A percentile compares a stretch with the other conserved stretches of the same genome.
Conservation (phyloP, 2,113 vertebrate species). For the Sarotherodon lohbergeri region DNA sequence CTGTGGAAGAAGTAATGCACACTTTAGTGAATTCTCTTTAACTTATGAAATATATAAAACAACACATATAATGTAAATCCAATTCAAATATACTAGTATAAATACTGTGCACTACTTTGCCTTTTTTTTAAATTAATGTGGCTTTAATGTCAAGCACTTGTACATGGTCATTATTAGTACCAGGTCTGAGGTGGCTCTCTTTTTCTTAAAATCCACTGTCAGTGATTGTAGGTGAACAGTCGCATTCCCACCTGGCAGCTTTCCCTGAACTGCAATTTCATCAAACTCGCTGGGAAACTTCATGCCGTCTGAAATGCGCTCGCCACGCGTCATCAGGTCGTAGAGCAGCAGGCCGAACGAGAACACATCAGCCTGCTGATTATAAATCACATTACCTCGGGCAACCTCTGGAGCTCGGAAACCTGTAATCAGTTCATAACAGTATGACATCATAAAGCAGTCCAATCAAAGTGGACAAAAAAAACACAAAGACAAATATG, state of each 20-base stretch:
- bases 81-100: not conserved
- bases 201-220: not conserved
- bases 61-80: not conserved
- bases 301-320: constrained; percentile 90
- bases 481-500: not conserved
- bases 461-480: not conserved
- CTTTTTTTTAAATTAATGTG: not conserved
- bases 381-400: constrained; percentile 92
- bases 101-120: not conserved
- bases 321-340: constrained; percentile 89
- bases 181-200: not conserved
- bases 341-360: constrained; percentile 94
- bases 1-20: constrained; percentile 51
- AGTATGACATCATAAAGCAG: not conserved
- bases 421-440: constrained; percentile 56
- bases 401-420: constrained; percentile 95
- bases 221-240: not conserved
- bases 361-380: constrained; percentile 94
- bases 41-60: not conserved
- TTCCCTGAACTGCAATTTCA: constrained; percentile 89
- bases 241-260: constrained; percentile 81
- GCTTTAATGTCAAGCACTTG: not conserved
- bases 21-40: not conserved
- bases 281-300: constrained; percentile 99
- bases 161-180: not conserved